Percentiles rank a stretch among this genome's conserved stretches.
Conservation (phyloP, 1,140 invertebrate genomes). For the Hyphantria cunea region DNA sequence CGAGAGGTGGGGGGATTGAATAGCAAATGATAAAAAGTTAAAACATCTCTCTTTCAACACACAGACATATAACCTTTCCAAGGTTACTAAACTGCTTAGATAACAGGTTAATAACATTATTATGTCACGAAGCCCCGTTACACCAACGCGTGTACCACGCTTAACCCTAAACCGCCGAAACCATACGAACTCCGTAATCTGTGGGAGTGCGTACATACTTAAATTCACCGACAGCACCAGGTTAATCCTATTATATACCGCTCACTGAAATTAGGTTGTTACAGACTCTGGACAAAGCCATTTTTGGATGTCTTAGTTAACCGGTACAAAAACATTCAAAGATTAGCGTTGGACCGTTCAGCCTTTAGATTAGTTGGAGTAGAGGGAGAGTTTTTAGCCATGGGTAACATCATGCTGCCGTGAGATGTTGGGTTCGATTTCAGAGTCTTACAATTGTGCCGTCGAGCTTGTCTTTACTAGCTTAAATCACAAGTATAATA, state of each 20-base stretch:
- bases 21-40: too few species aligned
- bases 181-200: slow-evolving; percentile 69
- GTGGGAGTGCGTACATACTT: slow-evolving; percentile 40
- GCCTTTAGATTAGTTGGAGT: too few species aligned
- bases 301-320: neutral
- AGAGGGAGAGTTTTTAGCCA: too few species aligned
- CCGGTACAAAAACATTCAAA: too few species aligned
- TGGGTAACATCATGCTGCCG: too few species aligned
- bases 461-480: too few species aligned
- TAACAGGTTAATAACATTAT: slow-evolving; percentile 7
- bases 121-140: slow-evolving; percentile 54
- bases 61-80: neutral
- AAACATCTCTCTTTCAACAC: too few species aligned
- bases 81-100: slow-evolving; percentile 11
- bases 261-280: slow-evolving; percentile 50
- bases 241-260: slow-evolving; percentile 66
- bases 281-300: neutral
- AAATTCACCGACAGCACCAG: slow-evolving; percentile 19
- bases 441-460: too few species aligned
- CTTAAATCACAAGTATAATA: too few species aligned
- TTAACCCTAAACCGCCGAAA: slow-evolving; percentile 75
- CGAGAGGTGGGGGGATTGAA: too few species aligned
- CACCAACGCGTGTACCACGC: slow-evolving; percentile 40
- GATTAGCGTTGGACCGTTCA: too few species aligned
- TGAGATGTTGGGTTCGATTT: too few species aligned